These are phyloP conservation scores for Typhlichthys subterraneus DNA, from an alignment of 2,797 vertebrate genomes.

Conservation along the genomic window DNA sequence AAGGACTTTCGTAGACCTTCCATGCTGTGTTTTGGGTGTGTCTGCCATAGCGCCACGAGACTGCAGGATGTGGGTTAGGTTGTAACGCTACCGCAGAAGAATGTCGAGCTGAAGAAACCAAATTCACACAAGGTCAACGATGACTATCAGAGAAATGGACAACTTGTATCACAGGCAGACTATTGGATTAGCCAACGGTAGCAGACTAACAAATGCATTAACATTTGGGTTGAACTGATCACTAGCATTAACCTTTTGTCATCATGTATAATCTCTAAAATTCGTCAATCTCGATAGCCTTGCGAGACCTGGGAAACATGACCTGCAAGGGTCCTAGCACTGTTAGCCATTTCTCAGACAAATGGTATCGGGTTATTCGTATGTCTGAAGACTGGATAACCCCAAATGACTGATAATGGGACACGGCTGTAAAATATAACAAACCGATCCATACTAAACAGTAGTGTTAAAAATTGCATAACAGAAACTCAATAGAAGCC, in stretches of 20 bases:
- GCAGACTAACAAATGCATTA: too few species aligned
- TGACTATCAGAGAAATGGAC: background rate
- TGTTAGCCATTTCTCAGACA: background rate
- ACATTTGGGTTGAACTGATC: too few species aligned
- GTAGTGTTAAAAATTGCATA: too few species aligned
- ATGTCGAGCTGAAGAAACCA: conserved; percentile 4
- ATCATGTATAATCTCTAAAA: too few species aligned
- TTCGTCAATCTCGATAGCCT: background rate
- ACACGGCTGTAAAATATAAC: background rate
- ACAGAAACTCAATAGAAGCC: too few species aligned
- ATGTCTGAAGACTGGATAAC: background rate
- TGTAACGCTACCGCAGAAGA: conserved; percentile 14
- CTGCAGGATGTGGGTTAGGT: conserved; percentile 13
- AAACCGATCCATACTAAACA: too few species aligned
- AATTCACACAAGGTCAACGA: background rate
- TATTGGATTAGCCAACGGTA: too few species aligned
- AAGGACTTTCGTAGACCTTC: background rate
- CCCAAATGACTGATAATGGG: background rate
- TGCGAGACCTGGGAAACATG: background rate
- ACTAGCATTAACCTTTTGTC: too few species aligned
- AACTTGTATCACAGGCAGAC: too few species aligned
- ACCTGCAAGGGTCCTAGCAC: background rate
- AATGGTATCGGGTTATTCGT: background rate
- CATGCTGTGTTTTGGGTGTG: conserved; percentile 8
- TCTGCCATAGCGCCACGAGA: conserved; percentile 1